Percentiles rank a stretch among this genome's conserved stretches.
These are phyloP conservation scores for Crypturellus undulatus DNA, from an alignment of 2,113 vertebrate species.

Conservation along the genomic window DNA sequence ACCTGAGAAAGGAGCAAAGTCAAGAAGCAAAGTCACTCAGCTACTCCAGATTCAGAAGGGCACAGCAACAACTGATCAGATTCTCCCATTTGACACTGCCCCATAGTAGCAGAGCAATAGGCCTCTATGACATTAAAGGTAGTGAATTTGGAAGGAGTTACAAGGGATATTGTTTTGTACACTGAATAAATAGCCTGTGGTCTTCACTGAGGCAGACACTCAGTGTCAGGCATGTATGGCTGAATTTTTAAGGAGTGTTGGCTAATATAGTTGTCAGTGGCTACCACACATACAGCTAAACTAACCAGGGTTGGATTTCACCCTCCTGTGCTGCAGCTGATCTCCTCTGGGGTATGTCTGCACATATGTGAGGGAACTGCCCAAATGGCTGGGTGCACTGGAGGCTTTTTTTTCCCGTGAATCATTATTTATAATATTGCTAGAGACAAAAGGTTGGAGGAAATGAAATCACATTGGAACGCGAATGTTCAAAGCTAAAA, in stretches of 20 bases:
- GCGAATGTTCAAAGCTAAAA: rapidly evolving
- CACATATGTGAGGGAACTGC: not conserved
- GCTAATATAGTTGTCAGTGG: not conserved
- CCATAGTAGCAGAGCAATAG: not conserved
- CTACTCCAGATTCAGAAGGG: not conserved
- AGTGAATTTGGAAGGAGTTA: conserved; percentile 17
- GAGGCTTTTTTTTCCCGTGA: not conserved
- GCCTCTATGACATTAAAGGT: not conserved
- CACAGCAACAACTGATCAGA: not conserved
- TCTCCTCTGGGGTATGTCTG: not conserved
- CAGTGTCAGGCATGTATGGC: not conserved
- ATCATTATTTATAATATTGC: not conserved
- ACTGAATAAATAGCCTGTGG: not conserved
- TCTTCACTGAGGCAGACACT: not conserved
- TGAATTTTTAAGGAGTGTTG: not conserved
- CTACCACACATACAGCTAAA: rapidly evolving
- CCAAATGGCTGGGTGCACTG: not conserved
- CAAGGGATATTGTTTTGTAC: not conserved
- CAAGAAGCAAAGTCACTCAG: not conserved
- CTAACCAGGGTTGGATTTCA: not conserved
- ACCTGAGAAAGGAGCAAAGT: not conserved
- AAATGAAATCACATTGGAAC: not conserved
- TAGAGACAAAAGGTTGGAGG: not conserved
- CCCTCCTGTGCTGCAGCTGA: not conserved
- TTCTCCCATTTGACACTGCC: not conserved